These are phyloP conservation scores for Hylomyscus alleni DNA, from an alignment of 2,797 vertebrate genomes.

Conservation along the genomic window DNA sequence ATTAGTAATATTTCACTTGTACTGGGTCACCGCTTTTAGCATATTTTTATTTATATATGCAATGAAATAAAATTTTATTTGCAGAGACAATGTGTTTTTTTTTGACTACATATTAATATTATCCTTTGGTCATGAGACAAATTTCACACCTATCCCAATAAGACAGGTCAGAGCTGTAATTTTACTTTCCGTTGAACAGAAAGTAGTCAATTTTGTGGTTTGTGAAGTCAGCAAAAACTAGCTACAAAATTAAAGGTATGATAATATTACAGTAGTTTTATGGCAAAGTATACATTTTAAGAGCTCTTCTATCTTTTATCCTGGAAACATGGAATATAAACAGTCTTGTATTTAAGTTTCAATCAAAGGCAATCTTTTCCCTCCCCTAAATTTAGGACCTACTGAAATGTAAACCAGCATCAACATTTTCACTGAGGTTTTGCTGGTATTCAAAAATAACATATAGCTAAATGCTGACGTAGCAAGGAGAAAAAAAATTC, in stretches of 20 bases:
- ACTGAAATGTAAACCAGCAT: constrained; percentile 49
- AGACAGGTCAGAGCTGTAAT: constrained; percentile 33
- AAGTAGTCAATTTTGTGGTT: constrained; percentile 76
- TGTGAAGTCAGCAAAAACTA: constrained; percentile 75
- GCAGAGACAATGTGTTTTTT: not conserved
- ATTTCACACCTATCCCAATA: constrained; percentile 63
- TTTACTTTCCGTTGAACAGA: constrained; percentile 74
- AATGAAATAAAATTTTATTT: constrained; percentile 29
- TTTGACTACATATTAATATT: constrained; percentile 58
- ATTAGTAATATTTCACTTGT: constrained; percentile 36
- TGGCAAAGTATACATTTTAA: constrained; percentile 59
- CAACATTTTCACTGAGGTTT: constrained; percentile 64
- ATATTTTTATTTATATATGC: constrained; percentile 50
- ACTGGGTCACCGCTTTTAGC: not conserved
- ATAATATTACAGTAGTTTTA: constrained; percentile 58
- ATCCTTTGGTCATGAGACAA: constrained; percentile 70
- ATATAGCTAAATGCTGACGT: constrained; percentile 18
- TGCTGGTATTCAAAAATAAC: constrained; percentile 45
- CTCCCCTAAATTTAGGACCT: not conserved
- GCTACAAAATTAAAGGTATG: constrained; percentile 69
- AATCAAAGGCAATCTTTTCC: constrained; percentile 33
- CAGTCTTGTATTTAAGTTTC: constrained; percentile 58
- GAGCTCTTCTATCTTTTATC: constrained; percentile 64
- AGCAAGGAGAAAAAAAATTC: not conserved
- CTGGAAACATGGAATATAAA: constrained; percentile 60